Base-by-base conservation (phyloP, 2,113 vertebrate genomes). In the Xiphorhynchus elegans region DNA sequence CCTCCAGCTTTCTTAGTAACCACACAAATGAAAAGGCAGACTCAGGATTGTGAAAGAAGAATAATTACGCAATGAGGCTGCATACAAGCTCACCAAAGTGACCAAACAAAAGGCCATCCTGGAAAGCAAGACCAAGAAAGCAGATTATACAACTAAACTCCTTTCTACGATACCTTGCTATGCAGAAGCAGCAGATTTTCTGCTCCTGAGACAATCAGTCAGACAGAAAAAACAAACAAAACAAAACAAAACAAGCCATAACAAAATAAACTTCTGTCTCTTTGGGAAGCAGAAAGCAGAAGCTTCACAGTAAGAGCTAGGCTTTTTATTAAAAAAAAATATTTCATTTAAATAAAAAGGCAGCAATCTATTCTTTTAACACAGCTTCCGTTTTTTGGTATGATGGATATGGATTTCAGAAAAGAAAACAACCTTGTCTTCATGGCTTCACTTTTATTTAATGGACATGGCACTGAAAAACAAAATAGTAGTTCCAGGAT, bases 1-100 rank as follows among this genome's bases (percentile, higher is more conserved):
- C 80, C 95, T 87, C 56, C 69, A 84, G 15, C 52, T 95, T 85
- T 90, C 72, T 91, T 96, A 95, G 77, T 55, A 97, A 90, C 76
- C 52, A 59, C 50, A 94, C 39, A 94, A 93, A 91, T 47, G 67
- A 86, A 93, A 86, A 89, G 66, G 12, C 72, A 58, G 31, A 33
- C 67, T 95, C 75, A 39, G 35, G 16, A 91, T 95, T 86, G 46
- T 85, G 76, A 90, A 95, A 91, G 93, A 75, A 89, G 93, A 77
- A 88, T 33, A 89, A 83, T 76, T 78, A 73, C 13, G n/a, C 56
- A 84, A 79, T 1, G 0, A 92, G 37, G 24, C 16, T 83, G 42
- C 39, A 55, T 53, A 67, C 52, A 86, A 87, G 21, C 64, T 68
- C 69, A 86, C 63, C 42, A 58, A 80, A 88, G 60, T 37, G 46